Evolutionary conservation across 2,888 invertebrate species (phyloP), one percentile per base, ranked within the genome.

Genomic region (Zootermopsis nevadensis): DNA sequence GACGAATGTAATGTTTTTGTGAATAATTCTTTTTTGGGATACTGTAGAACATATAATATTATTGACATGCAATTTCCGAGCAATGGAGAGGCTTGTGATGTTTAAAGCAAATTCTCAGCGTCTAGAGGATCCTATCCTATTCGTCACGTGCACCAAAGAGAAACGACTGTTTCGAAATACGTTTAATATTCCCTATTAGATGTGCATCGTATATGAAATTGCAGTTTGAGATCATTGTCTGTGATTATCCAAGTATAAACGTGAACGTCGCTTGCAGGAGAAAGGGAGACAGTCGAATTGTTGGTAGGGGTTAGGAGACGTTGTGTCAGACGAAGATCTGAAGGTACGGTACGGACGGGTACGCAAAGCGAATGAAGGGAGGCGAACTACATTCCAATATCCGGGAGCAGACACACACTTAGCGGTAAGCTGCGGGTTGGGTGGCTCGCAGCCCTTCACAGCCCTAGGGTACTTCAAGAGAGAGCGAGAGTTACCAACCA

Each of bases 371-470:
- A 48, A 48, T 48, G 4, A 27, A 8, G 31, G 72, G 72, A 72
- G 24, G 19, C 35, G 72, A 72, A 48, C 35, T 66, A 66, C 55
- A 66, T 79, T 79, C 79, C 79, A 79, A 79, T 79, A 60, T 79
- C 35, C 60, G 22, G 76, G 38, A 48, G 53, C 53, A 77, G 53
- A 31, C 48, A 77, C 48, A 53, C 77, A 77, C 77, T 77, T 77
- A 77, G 77, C 77, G 77, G 77, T 77, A 19, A 53, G 53, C n/a
- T 74, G 27, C n/a, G 38, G 42, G 38, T 74, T 74, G 19, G 33
- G 74, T 3, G 7, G n/a, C 38, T 38, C 38, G 1, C 42, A 6
- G 22, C 31, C 15, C 69, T 31, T 4, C 31, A 4, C 69, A 66
- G 24, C 31, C 31, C 69, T 66, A 24, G 30, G 31, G 69, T 7